Conservation (phyloP, 2,113 vertebrate genomes). For the Pionites leucogaster region DNA sequence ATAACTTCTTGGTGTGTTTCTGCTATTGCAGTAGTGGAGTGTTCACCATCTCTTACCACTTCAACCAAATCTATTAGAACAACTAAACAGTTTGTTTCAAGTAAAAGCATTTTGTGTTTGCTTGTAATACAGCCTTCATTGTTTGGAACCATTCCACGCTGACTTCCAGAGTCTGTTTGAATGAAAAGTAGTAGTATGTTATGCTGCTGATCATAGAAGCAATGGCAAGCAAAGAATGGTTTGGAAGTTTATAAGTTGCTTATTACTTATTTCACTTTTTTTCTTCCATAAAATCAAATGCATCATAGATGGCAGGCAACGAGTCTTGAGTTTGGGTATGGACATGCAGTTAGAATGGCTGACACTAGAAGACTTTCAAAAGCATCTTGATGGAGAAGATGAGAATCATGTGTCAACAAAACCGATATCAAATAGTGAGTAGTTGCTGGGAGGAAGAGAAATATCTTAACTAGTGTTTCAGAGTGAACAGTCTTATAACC, state of each 20-base stretch:
- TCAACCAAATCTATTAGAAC: not conserved
- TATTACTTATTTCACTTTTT: not conserved
- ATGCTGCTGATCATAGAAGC: not conserved
- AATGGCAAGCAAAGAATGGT: not conserved
- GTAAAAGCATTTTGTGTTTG: not conserved
- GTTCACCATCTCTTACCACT: not conserved
- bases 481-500: not conserved
- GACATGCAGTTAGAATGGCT: slow-evolving; percentile 96
- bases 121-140: not conserved
- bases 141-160: not conserved
- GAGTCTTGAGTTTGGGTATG: slow-evolving; percentile 89
- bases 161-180: not conserved
- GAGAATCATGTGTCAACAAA: slow-evolving; percentile 78
- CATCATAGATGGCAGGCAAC: slow-evolving; percentile 65
- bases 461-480: not conserved
- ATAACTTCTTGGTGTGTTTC: not conserved
- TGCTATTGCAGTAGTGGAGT: not conserved
- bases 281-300: not conserved
- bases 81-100: not conserved
- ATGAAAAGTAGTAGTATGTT: not conserved
- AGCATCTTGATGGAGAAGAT: slow-evolving; percentile 91
- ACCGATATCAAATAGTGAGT: slow-evolving; percentile 86
- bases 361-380: slow-evolving; percentile 95
- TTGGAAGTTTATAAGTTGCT: not conserved
- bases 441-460: not conserved